Percentiles rank a stretch among this genome's conserved stretches.
Evolutionary conservation across 1,140 invertebrate species (phyloP).

Genomic region (Trichonephila clavata): DNA sequence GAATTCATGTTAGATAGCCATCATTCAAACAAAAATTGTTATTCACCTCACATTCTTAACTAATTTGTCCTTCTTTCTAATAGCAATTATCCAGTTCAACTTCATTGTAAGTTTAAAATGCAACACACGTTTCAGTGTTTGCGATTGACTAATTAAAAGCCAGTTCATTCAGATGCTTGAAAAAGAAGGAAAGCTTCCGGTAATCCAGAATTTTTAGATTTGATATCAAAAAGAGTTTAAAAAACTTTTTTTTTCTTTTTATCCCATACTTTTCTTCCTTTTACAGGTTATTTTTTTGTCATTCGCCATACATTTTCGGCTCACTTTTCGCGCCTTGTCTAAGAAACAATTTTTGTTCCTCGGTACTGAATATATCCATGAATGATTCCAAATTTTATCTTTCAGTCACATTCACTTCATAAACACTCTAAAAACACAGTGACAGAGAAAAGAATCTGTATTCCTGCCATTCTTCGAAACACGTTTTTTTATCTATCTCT

Average conservation of each 20-base stretch:
- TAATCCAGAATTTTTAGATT: neutral
- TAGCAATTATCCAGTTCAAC: neutral
- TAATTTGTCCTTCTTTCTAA: neutral
- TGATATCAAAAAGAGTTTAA: neutral
- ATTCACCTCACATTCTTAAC: neutral
- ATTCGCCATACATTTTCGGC: no score
- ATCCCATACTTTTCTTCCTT: neutral
- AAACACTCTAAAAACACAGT: neutral
- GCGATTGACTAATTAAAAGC: constrained; percentile 1
- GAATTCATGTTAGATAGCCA: no score
- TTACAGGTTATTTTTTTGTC: neutral
- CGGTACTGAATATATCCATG: neutral
- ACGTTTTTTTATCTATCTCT: neutral
- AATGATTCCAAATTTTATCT: neutral
- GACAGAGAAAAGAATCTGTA: neutral
- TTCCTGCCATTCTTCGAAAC: neutral
- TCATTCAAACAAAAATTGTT: neutral
- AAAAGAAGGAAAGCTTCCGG: neutral
- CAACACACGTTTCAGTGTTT: neutral
- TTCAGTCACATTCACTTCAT: neutral
- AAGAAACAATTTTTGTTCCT: neutral
- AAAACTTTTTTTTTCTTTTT: no score
- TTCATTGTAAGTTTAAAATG: neutral
- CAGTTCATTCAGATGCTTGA: neutral
- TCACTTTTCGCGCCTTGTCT: neutral